Conservation (phyloP, 2,888 invertebrate species). For the Rotaria macrura region DNA sequence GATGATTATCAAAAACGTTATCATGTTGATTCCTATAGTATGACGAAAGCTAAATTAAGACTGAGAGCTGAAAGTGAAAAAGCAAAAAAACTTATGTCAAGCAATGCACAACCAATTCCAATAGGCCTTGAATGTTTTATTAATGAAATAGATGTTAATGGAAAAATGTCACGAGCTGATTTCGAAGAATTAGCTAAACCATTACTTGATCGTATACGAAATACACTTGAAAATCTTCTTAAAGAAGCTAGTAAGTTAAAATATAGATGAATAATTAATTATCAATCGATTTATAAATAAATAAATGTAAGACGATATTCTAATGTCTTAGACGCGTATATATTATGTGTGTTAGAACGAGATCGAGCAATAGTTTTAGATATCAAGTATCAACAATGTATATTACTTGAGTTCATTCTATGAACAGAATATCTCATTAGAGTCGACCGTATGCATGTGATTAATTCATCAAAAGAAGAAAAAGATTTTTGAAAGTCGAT, state of each 20-base stretch:
- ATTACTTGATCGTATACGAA: slow-evolving; percentile 30
- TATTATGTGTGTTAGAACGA: too few species aligned
- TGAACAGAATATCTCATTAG: too few species aligned
- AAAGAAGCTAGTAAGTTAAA: slow-evolving; percentile 30
- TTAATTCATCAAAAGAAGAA: too few species aligned
- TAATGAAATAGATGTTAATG: slow-evolving; percentile 87
- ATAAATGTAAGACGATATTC: too few species aligned
- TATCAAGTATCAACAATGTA: too few species aligned
- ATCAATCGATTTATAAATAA: too few species aligned
- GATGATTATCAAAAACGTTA: slow-evolving; percentile 75
- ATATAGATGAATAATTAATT: too few species aligned
- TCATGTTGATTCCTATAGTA: slow-evolving; percentile 67
- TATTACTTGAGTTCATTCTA: too few species aligned
- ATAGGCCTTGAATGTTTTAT: slow-evolving; percentile 95
- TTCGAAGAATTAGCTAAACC: slow-evolving; percentile 27
- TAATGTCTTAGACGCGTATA: too few species aligned
- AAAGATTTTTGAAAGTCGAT: too few species aligned
- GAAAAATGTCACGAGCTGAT: slow-evolving; percentile 62
- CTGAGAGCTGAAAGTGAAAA: slow-evolving; percentile 85
- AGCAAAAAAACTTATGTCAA: slow-evolving; percentile 97
- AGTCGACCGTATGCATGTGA: too few species aligned
- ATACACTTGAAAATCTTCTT: slow-evolving; percentile 25
- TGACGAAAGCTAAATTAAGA: slow-evolving; percentile 72
- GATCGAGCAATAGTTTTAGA: too few species aligned
- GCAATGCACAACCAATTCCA: slow-evolving; percentile 84